Conservation (phyloP, 92 coral and sea anemone genomes). For the Muricea muricata region DNA sequence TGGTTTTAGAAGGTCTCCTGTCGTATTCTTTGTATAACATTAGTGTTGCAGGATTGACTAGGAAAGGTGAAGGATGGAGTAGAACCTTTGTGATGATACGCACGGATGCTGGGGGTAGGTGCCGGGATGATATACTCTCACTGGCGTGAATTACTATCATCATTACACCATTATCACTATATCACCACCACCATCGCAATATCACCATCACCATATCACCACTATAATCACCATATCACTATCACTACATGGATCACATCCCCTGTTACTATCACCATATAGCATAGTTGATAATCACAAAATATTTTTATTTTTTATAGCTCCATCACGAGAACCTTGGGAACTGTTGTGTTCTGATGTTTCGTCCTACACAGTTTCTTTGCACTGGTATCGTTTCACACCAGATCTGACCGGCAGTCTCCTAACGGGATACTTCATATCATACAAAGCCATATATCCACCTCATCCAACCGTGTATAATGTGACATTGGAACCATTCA, state of each 20-base stretch:
- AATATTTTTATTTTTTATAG: background rate
- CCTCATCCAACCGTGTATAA: background rate
- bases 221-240: background rate
- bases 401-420: background rate
- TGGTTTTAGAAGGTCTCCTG: background rate
- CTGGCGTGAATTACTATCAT: background rate
- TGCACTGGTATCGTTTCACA: conserved; percentile 16
- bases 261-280: background rate
- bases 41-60: conserved; percentile 15
- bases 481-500: background rate
- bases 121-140: no score
- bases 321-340: conserved; percentile 26
- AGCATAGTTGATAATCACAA: no score
- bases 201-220: background rate
- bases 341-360: background rate
- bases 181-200: background rate
- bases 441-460: background rate
- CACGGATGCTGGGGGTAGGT: conserved; percentile 12
- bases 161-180: background rate
- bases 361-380: background rate
- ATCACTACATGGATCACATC: background rate
- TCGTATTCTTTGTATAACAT: conserved; percentile 13
- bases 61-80: background rate
- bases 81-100: background rate
- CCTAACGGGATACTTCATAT: background rate